Conservation (phyloP, 35 echinoderm and acorn worm genomes). For the Lytechinus pictus region DNA sequence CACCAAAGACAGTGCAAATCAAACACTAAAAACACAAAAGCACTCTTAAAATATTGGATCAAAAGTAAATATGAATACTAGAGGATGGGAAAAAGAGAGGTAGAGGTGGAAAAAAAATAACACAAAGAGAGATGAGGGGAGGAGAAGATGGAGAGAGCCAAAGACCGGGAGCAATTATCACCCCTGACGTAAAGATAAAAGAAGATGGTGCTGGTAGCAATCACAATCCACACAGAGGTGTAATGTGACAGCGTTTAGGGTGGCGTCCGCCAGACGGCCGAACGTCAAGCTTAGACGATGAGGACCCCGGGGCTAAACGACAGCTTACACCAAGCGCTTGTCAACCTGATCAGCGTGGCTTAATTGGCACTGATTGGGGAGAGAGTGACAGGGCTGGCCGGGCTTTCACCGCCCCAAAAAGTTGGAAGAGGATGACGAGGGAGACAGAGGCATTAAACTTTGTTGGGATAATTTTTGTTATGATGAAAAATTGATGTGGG, state of each 20-base stretch:
- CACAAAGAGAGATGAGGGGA: not conserved
- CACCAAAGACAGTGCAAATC: not conserved
- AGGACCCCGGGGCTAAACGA: constrained; percentile 36
- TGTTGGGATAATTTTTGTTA: constrained; percentile 34
- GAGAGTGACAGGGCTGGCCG: constrained; percentile 25
- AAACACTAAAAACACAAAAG: too few species aligned
- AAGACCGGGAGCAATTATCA: constrained; percentile 31
- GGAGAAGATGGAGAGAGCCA: not conserved
- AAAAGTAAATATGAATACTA: not conserved
- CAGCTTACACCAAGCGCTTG: constrained; percentile 26
- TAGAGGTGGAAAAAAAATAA: not conserved
- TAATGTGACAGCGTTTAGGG: constrained; percentile 45
- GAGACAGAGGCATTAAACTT: constrained; percentile 20
- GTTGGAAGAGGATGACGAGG: not conserved
- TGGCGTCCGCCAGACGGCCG: constrained; percentile 39
- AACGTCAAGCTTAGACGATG: constrained; percentile 17
- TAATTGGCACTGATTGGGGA: constrained; percentile 44
- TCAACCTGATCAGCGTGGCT: constrained; percentile 29
- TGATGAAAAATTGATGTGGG: not conserved
- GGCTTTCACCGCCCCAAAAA: not conserved
- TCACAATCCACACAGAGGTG: constrained; percentile 24
- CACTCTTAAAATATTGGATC: not conserved
- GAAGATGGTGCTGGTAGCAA: constrained; percentile 40
- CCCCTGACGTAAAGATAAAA: constrained; percentile 14
- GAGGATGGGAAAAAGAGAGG: not conserved